A percentile compares a stretch with the other conserved stretches of the same genome.
phyloP scores from a whole-genome alignment of 2,888 invertebrate species.

The Tipula confusa region DNA sequence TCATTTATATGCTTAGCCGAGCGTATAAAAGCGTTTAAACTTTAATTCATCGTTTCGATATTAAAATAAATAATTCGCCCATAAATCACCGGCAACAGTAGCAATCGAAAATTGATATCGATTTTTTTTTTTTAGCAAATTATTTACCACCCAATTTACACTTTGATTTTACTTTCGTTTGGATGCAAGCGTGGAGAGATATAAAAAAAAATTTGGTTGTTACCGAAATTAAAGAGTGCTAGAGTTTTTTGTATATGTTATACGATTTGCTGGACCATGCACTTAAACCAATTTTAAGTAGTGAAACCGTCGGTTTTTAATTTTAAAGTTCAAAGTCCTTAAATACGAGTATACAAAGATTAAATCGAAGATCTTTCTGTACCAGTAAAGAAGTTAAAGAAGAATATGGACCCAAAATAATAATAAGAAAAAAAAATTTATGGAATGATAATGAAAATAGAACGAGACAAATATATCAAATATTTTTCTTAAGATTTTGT shows the following conservation, averaged over 20 bases:
- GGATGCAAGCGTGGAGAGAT: not conserved
- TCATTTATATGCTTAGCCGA: not conserved
- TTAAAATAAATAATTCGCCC: not conserved
- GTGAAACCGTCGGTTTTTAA: not conserved
- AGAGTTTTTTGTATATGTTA: too few relatives aligned
- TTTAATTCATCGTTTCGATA: not conserved
- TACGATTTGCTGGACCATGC: not conserved
- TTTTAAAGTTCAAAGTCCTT: not conserved
- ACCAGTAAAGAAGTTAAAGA: not conserved
- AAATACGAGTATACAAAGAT: too few relatives aligned
- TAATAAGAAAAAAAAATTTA: not conserved
- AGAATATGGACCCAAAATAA: not conserved
- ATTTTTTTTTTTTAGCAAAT: not conserved
- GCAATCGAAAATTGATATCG: not conserved
- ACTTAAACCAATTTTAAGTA: not conserved
- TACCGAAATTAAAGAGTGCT: too few relatives aligned
- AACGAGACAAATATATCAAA: not conserved
- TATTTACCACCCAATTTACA: not conserved
- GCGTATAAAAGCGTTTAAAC: not conserved
- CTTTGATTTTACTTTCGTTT: not conserved
- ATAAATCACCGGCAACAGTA: not conserved
- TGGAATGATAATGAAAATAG: not conserved
- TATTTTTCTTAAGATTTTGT: not conserved
- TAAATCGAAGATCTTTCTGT: not conserved
- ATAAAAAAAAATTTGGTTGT: too few relatives aligned